Evolutionary conservation across 1,140 invertebrate species (phyloP), one percentile per base, ranked within the genome.

Genomic region (Schlechtendalia chinensis): DNA sequence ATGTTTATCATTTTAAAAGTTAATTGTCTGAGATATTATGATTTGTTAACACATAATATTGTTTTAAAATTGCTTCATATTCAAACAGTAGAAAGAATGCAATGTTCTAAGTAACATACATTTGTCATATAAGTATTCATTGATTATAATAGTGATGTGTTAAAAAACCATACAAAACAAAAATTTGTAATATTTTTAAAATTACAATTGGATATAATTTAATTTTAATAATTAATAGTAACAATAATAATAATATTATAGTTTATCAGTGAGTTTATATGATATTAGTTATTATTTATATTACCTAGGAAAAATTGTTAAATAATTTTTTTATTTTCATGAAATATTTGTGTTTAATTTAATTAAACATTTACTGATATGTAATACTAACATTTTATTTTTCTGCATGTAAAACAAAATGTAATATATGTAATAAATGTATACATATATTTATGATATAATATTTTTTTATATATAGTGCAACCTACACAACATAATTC

Each of bases 401-500:
- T 39, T 39, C 8, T 39, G 32, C 32, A 39, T 39, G 32, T 39
- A 8, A 39, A 39, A 4, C 32, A 39, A 39, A 39, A 8, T 39
- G 8, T 39, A 4, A 39, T 39, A 39, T 39, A n/a, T n/a, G n/a
- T n/a, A n/a, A n/a, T n/a, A n/a, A n/a, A n/a, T n/a, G n/a, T n/a
- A n/a, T n/a, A n/a, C n/a, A n/a, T n/a, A n/a, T 6, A 29, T 50
- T 12, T 50, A 61, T 61, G 17, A 6, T n/a, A 19, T 4, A n/a
- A 24, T 45, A 59, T 39, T 45, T 17, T 14, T 74, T 32, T 65
- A 32, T 56, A 32, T 75, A 32, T 58, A 75, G 72, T 61, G 17
- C 74, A 79, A 79, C 74, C 74, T 12, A 24, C 56, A 24, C 17
- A 79, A 79, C 74, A 79, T 79, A 79, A 79, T 61, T 79, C 74